A percentile compares a stretch with the other conserved stretches of the same genome.
Evolutionary conservation across 2,113 vertebrate genomes (phyloP).

Genomic region (Vimba vimba): DNA sequence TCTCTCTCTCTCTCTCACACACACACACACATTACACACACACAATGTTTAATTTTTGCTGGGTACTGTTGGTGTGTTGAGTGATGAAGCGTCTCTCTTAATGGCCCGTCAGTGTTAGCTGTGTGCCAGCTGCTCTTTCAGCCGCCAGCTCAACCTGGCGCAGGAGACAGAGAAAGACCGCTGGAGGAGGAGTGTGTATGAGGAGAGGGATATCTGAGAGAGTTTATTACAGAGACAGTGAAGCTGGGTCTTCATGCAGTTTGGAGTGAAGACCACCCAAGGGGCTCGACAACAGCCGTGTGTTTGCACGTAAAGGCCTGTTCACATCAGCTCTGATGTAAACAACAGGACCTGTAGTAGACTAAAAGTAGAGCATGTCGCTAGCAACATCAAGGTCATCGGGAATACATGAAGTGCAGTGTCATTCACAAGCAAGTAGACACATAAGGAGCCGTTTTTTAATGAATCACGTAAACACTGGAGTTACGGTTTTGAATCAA

Average conservation of each 20-base stretch:
- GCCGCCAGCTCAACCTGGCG: conserved; percentile 17
- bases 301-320: not conserved
- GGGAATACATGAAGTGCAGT: not conserved
- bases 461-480: not conserved
- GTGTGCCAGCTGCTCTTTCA: conserved; percentile 37
- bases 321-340: conserved; percentile 1
- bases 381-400: not conserved
- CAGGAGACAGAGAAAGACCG: conserved; percentile 39
- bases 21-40: conserved; percentile 62
- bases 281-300: not conserved
- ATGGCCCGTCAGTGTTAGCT: conserved; percentile 33
- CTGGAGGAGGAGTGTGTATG: conserved; percentile 42
- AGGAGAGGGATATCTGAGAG: not conserved
- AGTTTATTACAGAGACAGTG: conserved; percentile 23
- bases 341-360: not conserved
- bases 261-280: conserved; percentile 21
- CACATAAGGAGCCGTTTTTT: not conserved
- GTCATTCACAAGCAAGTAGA: not conserved
- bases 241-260: not conserved
- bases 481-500: not conserved
- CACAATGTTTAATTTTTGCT: conserved; percentile 33
- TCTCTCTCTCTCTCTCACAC: conserved; percentile 50
- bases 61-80: conserved; percentile 38
- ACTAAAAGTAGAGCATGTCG: not conserved
- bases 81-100: conserved; percentile 34